These are phyloP conservation scores for Brachystomella parvula DNA, from an alignment of 1,140 invertebrate genomes.

Conservation along the genomic window DNA sequence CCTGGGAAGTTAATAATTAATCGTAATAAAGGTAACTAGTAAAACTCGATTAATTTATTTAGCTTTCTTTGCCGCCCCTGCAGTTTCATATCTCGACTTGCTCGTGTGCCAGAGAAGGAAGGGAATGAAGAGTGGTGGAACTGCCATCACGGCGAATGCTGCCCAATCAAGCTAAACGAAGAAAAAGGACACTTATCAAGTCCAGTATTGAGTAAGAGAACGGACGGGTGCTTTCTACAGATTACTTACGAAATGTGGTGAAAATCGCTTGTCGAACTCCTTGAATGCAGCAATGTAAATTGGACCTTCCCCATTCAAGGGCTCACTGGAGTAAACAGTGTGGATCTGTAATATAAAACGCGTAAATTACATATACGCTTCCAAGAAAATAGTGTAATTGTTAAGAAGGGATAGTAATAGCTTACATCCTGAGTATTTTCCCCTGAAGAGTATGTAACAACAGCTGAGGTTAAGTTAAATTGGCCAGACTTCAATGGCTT, in stretches of 20 bases:
- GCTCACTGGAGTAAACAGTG: slow-evolving; percentile 84
- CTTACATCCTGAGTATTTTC: slow-evolving; percentile 64
- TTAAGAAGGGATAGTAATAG: background rate
- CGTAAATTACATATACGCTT: background rate
- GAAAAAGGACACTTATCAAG: slow-evolving; percentile 28
- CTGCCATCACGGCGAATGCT: slow-evolving; percentile 91
- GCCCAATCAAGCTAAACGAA: slow-evolving; percentile 77
- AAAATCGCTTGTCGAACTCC: slow-evolving; percentile 97
- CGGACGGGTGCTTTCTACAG: background rate
- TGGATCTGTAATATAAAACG: slow-evolving; percentile 54
- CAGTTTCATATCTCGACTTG: slow-evolving; percentile 82
- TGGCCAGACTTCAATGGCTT: slow-evolving; percentile 82
- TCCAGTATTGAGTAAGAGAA: slow-evolving; percentile 1
- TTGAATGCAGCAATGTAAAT: slow-evolving; percentile 80
- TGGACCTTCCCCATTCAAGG: slow-evolving; percentile 67
- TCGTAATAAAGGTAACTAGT: background rate
- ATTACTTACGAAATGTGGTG: slow-evolving; percentile 75
- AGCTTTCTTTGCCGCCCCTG: slow-evolving; percentile 26
- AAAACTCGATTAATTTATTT: slow-evolving; percentile 32
- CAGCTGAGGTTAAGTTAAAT: slow-evolving; percentile 94
- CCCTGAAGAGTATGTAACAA: slow-evolving; percentile 75
- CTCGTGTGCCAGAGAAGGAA: slow-evolving; percentile 89
- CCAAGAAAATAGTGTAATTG: slow-evolving; percentile 11
- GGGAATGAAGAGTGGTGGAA: slow-evolving; percentile 89
- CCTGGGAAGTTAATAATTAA: background rate